A percentile compares a stretch with the other conserved stretches of the same genome.
Conservation (phyloP, 23 tunicate genomes). For the Phallusia fumigata region DNA sequence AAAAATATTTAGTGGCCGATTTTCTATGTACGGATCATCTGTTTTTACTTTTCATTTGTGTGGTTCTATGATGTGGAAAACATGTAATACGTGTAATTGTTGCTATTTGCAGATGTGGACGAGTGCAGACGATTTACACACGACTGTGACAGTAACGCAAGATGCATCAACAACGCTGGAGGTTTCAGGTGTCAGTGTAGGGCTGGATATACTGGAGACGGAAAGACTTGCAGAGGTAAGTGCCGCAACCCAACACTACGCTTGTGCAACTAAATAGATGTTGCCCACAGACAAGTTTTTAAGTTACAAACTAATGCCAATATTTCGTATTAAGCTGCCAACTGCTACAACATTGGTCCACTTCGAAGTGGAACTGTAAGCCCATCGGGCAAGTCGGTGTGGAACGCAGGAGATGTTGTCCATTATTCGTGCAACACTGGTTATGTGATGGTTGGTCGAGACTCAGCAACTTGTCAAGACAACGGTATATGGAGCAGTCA, state of each 20-base stretch:
- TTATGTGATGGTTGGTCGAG: constrained; percentile 32
- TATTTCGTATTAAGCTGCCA: not conserved
- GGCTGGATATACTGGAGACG: constrained; percentile 41
- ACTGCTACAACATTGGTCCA: constrained; percentile 2
- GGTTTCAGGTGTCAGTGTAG: constrained; percentile 30
- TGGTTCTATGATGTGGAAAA: too few species aligned
- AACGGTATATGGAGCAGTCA: constrained; percentile 48
- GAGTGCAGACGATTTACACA: constrained; percentile 22
- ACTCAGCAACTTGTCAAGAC: constrained; percentile 20
- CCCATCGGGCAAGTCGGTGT: not conserved
- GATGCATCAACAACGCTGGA: constrained; percentile 33
- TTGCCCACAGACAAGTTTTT: too few species aligned
- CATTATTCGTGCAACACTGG: constrained; percentile 33
- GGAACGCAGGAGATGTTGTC: constrained; percentile 30
- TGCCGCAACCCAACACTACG: not conserved
- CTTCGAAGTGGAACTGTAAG: not conserved
- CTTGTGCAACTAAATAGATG: too few species aligned
- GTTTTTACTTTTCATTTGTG: too few species aligned
- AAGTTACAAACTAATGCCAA: not conserved
- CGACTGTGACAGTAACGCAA: constrained; percentile 32
- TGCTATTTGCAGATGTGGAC: constrained; percentile 23
- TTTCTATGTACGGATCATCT: too few species aligned
- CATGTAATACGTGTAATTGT: too few species aligned
- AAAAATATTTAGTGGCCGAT: too few species aligned
- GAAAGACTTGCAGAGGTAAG: constrained; percentile 45